Conservation (phyloP, 1,140 invertebrate genomes). For the Rhopalosiphum maidis region DNA sequence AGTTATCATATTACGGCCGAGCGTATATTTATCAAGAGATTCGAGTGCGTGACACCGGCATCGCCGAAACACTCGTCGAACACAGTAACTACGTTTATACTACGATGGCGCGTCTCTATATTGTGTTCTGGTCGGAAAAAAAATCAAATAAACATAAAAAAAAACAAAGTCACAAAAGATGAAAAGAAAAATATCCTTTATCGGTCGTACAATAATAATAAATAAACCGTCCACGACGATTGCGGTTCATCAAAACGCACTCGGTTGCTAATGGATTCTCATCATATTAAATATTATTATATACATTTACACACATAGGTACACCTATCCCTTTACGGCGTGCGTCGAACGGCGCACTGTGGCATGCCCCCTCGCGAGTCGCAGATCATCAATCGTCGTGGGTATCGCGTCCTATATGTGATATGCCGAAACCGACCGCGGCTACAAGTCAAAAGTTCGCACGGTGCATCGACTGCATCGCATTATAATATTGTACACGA, state of each 20-base stretch:
- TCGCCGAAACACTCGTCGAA: not conserved
- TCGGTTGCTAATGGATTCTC: not conserved
- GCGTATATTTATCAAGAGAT: not conserved
- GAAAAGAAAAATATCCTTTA: not conserved
- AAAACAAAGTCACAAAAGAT: constrained; percentile 7
- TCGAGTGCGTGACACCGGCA: not conserved
- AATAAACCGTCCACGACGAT: constrained; percentile 13
- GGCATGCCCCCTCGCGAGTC: not conserved
- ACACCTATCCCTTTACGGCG: not conserved
- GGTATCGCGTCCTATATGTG: not conserved
- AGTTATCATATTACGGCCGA: not conserved
- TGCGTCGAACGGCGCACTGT: not conserved
- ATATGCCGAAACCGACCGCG: not conserved
- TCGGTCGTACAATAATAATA: not conserved
- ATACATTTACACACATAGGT: too few relatives aligned
- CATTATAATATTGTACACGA: not conserved
- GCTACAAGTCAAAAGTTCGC: constrained; percentile 49
- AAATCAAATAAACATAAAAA: constrained; percentile 3
- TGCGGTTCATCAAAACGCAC: constrained; percentile 45
- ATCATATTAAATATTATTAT: not conserved
- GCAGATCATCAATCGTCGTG: constrained; percentile 27
- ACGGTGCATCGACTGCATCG: constrained; percentile 9
- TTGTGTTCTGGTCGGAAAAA: not conserved
- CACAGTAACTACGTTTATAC: not conserved
- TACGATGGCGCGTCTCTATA: not conserved